Base-by-base conservation (phyloP, 2,888 invertebrate species). In the Tachina lurida region DNA sequence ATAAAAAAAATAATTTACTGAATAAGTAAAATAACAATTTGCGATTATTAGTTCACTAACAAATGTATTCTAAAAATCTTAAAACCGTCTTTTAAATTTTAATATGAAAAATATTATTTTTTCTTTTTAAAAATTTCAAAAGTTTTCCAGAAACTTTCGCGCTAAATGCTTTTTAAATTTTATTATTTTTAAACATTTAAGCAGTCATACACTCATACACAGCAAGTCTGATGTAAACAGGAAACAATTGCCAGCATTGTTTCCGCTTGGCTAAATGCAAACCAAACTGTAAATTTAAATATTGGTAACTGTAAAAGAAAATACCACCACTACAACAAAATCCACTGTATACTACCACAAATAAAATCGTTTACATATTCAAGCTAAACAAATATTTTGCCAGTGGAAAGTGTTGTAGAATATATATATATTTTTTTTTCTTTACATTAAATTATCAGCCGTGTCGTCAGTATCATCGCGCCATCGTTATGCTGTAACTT, bases 191-290 rank as follows among this genome's bases (percentile, higher is more conserved):
- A 39, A 31, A 12, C 54, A 43, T 43, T 45, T 39, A 47, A 39
- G 45, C 2, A 17, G 52, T 45, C 7, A 43, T 43, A 65, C 47
- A 74, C 22, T 17, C 63, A 54, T 5, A 19, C 49, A 45, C 49
- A 49, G 31, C 4, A 31, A 31, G 31, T 31, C 31, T 31, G 7
- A 68, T 17, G 45, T 19, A 65, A 45, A 70, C 79, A 70, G 87
- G 86, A 86, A 86, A 80, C 80, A 84, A 87, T 87, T 87, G 86
- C 84, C 78, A 78, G 77, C 68, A 83, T 83, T 83, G 79, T 80
- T 84, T 87, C 87, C 86, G 87, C 58, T 78, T 84, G 76, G 82
- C 70, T 86, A 80, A 86, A 83, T 86, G 67, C 60, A 83, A 82
- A 84, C 79, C 82, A 79, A 58, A 83, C 65, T 54, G 71, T 60